Evolutionary conservation across 1,140 invertebrate genomes (phyloP), one percentile per base, ranked within the genome.

Genomic region (Leptinotarsa undecemlineata): DNA sequence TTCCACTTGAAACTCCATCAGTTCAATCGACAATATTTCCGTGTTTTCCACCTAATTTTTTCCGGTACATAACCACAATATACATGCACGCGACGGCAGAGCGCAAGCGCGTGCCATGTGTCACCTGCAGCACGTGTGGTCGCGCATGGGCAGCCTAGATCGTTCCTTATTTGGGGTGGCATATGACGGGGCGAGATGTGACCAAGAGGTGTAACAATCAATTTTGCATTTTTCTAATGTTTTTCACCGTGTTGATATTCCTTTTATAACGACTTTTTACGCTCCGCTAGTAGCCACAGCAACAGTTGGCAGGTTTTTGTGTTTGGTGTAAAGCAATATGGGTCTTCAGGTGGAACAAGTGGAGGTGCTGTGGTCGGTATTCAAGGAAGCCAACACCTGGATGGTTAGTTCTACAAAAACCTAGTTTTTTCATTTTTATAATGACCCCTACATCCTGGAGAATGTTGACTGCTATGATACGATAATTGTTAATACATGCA

Each of bases 221-320:
- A 71, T 71, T 71, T 71, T 71, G 69, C 69, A 71, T 71, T 71
- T 60, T 61, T 71, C 69, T 71, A 71, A 61, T 61, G 57, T 61
- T 71, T 48, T 71, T 71, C 17, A 33, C 21, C 23, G 51, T 61
- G 69, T 71, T 71, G 69, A 61, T 71, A 71, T 48, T 71, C 48
- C 48, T 61, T 71, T 71, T 71, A 57, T 71, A 71, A 71, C 69
- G 69, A 71, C 69, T 71, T 71, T 71, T 71, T 26, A 71, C 33
- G 69, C 42, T 71, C 69, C 23, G 51, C 17, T 61, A 48, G 69
- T 13, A 23, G 17, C 23, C 17, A 14, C 21, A 71, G 69, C 69
- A 71, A 71, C 69, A 71, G 69, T 71, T 71, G 69, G 48, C 21
- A 70, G 68, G 68, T 23, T 70, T 68, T 68, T 57, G 51, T 57